Conservation (phyloP, 2,113 vertebrate species). For the Erythrolamprus reginae region DNA sequence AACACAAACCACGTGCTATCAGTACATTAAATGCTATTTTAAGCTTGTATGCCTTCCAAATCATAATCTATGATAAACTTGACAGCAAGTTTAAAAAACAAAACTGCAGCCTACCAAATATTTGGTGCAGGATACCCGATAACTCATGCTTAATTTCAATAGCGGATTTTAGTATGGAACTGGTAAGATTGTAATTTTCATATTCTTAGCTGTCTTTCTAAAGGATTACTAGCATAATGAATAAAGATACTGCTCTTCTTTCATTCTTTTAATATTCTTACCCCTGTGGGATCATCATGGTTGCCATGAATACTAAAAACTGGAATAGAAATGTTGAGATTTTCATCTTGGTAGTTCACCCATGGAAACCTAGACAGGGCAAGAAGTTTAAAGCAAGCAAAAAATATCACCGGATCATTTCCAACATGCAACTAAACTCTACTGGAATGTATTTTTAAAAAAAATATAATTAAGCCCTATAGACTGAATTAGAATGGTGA, state of each 20-base stretch:
- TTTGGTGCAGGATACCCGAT: background rate
- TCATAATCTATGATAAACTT: background rate
- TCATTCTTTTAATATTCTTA: constrained; percentile 61
- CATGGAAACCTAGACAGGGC: constrained; percentile 84
- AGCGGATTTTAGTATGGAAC: background rate
- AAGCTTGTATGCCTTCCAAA: background rate
- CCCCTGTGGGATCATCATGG: constrained; percentile 97
- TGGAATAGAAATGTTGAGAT: constrained; percentile 94
- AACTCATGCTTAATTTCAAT: background rate
- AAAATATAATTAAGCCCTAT: background rate
- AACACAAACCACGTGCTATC: background rate
- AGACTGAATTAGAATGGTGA: background rate
- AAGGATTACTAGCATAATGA: background rate
- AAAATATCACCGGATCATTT: background rate
- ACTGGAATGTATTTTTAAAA: background rate
- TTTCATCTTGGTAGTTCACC: constrained; percentile 96
- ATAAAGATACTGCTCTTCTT: background rate
- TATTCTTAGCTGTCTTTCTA: background rate
- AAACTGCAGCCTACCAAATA: background rate
- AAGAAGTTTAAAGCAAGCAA: background rate
- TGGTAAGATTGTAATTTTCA: background rate
- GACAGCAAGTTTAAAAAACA: background rate
- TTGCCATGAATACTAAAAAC: constrained; percentile 97
- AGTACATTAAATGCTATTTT: background rate
- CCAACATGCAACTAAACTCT: background rate